Percentiles rank a stretch among this genome's conserved stretches.
phyloP scores from a whole-genome alignment of 2,113 vertebrate genomes.

The Aleadryas rufinucha region DNA sequence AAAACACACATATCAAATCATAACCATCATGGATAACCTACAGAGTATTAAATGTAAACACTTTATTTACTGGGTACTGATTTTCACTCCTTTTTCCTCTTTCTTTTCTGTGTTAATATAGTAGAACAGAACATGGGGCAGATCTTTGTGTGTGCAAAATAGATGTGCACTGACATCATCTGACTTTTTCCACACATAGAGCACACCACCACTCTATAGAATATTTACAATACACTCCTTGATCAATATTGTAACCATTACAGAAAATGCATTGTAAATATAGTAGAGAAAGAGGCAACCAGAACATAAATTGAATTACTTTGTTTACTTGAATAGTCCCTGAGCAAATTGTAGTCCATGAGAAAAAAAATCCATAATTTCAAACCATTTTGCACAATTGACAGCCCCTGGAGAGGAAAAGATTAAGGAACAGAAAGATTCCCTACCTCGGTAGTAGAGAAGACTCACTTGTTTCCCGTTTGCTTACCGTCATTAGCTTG shows the following conservation, averaged over 20 bases:
- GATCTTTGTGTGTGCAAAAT: neutral
- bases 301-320: slow-evolving; percentile 48
- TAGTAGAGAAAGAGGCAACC: neutral
- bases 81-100: neutral
- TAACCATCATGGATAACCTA: neutral
- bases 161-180: neutral
- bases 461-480: slow-evolving; percentile 36
- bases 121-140: neutral
- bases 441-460: neutral
- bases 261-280: slow-evolving; percentile 30
- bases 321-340: slow-evolving; percentile 52
- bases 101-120: neutral
- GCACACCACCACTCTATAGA: neutral
- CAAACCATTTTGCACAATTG: slow-evolving; percentile 54
- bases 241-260: slow-evolving; percentile 50
- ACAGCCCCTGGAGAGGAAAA: slow-evolving; percentile 49
- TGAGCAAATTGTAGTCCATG: slow-evolving; percentile 47
- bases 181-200: neutral
- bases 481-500: neutral
- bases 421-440: slow-evolving; percentile 47
- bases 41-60: neutral
- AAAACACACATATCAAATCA: neutral
- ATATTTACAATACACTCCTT: slow-evolving; percentile 22
- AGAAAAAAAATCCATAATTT: slow-evolving; percentile 52
- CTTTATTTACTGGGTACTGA: neutral